Evolutionary conservation across 2,888 invertebrate genomes (phyloP), one percentile per base, ranked within the genome.

Genomic region (Hedya salicella): DNA sequence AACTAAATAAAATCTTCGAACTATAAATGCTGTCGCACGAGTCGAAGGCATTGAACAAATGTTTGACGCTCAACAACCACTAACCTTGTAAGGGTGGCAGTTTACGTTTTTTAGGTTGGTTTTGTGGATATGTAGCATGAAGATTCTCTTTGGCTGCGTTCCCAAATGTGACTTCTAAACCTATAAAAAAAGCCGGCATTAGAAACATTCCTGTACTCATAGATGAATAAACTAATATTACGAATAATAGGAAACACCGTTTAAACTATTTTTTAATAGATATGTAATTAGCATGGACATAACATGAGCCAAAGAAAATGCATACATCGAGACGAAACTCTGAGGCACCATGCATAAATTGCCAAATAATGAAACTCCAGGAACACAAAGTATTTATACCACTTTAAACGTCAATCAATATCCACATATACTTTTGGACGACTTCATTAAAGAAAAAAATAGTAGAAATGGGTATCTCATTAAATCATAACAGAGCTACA

Each of bases 81-180:
- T 54, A 21, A 60, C 60, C 8, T 13, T 17, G 13, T 40, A 3
- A 17, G 3, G 60, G 21, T 14, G 60, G 39, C 13, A 3, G 16
- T 19, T 16, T 30, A 1, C 13, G 49, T 14, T 40, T 40, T 3
- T 13, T 39, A 1, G 6, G 3, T 13, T 16, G 39, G 6, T 11
- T 3, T 2, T 25, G 17, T 3, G n/a, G 2, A 3, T 19, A 5
- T 1, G 4, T 13, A 6, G 11, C 9, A n/a, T 16, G 21, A 17
- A 21, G n/a, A 13, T 21, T 50, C 11, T 44, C 42, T 57, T 64
- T 44, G 4, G 57, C 32, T 42, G 40, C 21, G n/a, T 21, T 50
- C 3, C 57, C 50, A 30, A 42, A 64, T 11, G 3, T 50, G 0
- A 19, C 42, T 19, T 64, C 49, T 9, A 64, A 25, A 57, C 57